These are phyloP conservation scores for Cotesia typhae DNA, from an alignment of 1,140 invertebrate species.

Conservation along the genomic window DNA sequence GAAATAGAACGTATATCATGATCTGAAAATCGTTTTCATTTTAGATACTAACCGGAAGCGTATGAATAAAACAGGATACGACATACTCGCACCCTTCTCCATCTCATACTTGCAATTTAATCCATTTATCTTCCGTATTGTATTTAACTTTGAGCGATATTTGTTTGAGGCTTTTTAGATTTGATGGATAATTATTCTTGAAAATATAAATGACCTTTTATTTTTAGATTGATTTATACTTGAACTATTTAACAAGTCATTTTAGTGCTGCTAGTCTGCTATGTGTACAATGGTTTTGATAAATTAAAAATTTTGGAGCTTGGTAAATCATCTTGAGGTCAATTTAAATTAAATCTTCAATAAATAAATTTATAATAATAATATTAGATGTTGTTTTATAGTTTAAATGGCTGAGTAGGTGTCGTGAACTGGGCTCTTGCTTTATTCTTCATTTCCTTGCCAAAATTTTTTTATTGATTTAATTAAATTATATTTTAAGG, in stretches of 20 bases:
- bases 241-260: too few relatives aligned
- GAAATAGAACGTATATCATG: conserved; percentile 1
- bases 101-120: not conserved
- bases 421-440: not conserved
- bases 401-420: conserved; percentile 17
- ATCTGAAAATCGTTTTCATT: conserved; percentile 33
- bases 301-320: not conserved
- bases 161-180: not conserved
- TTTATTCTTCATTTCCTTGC: conserved; percentile 17
- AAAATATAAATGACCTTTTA: too few relatives aligned
- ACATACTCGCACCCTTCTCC: conserved; percentile 40
- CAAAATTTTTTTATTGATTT: not conserved
- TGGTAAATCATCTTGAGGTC: conserved; percentile 17
- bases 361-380: conserved; percentile 4
- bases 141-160: not conserved
- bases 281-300: not conserved
- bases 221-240: too few relatives aligned
- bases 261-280: too few relatives aligned
- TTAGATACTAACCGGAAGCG: conserved; percentile 48
- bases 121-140: conserved; percentile 1
- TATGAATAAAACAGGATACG: conserved; percentile 54
- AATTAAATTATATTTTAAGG: not conserved
- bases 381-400: conserved; percentile 14
- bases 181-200: not conserved
- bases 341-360: conserved; percentile 3